phyloP scores from a whole-genome alignment of 2,888 invertebrate genomes.

The Oegoconia quadripuncta region DNA sequence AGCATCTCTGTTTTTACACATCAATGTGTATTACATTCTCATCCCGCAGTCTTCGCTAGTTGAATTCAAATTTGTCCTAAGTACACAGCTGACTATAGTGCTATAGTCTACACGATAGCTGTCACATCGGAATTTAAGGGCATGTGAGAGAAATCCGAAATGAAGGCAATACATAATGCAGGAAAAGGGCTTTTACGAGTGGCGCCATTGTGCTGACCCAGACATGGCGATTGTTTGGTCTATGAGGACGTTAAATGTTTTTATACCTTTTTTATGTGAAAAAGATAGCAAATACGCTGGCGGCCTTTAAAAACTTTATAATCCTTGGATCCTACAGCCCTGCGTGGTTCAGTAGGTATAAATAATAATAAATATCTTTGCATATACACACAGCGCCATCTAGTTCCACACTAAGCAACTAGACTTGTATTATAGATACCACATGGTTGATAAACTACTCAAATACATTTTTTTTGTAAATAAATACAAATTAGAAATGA shows the following conservation, averaged over 20 bases:
- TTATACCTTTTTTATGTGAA: neutral
- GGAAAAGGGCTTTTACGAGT: conserved; percentile 1
- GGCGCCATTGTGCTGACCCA: neutral
- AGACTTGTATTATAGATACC: too few species aligned
- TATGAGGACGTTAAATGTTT: too few species aligned
- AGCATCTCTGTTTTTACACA: conserved; percentile 3
- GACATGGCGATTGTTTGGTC: neutral
- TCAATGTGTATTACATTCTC: conserved; percentile 16
- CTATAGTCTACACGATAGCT: neutral
- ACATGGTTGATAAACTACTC: too few species aligned
- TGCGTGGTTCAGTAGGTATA: too few species aligned
- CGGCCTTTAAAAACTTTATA: too few species aligned
- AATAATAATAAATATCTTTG: too few species aligned
- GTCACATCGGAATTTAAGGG: conserved; percentile 10
- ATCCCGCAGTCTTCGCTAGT: conserved; percentile 22
- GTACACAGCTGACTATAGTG: conserved; percentile 16
- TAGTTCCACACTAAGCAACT: too few species aligned
- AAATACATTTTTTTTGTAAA: too few species aligned
- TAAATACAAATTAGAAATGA: too few species aligned
- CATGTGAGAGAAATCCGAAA: conserved; percentile 12
- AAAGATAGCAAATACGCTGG: too few species aligned
- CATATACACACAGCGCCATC: too few species aligned
- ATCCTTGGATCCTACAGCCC: too few species aligned
- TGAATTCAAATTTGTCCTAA: conserved; percentile 33
- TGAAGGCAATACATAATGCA: conserved; percentile 8